phyloP scores from a whole-genome alignment of 2,113 vertebrate genomes.

The Paracanthobrama guichenoti region DNA sequence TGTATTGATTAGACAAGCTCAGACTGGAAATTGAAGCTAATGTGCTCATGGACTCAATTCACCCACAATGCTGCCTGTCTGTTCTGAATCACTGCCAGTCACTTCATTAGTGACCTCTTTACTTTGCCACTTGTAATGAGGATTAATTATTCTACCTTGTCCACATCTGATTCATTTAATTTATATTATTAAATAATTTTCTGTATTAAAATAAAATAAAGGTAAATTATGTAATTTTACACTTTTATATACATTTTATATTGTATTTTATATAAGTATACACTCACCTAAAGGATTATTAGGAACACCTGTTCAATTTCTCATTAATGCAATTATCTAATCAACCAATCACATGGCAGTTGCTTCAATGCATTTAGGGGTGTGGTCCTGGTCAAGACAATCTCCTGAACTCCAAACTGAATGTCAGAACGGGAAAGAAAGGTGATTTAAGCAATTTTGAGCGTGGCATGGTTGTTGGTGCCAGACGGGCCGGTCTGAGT shows the following conservation, averaged over 20 bases:
- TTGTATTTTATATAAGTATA: neutral
- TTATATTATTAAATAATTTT: neutral
- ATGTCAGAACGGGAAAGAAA: too few relatives aligned
- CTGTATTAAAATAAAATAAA: neutral
- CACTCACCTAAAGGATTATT: too few relatives aligned
- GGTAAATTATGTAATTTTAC: neutral
- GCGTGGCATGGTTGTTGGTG: too few relatives aligned
- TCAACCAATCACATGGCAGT: too few relatives aligned
- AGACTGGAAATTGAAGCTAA: constrained; percentile 24
- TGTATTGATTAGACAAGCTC: constrained; percentile 39
- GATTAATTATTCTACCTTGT: neutral
- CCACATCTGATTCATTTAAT: neutral
- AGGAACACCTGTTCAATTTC: too few relatives aligned
- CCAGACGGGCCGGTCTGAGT: too few relatives aligned
- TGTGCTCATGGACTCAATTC: constrained; percentile 27
- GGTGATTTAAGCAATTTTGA: too few relatives aligned
- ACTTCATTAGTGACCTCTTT: neutral
- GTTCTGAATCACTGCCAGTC: neutral
- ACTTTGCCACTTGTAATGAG: neutral
- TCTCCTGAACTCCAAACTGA: too few relatives aligned
- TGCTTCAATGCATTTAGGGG: too few relatives aligned
- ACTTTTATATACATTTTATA: neutral
- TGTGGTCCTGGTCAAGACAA: too few relatives aligned
- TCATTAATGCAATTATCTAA: too few relatives aligned
- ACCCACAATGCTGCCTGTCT: neutral